phyloP scores from a whole-genome alignment of 2,888 invertebrate genomes.

The Idaea straminata region DNA sequence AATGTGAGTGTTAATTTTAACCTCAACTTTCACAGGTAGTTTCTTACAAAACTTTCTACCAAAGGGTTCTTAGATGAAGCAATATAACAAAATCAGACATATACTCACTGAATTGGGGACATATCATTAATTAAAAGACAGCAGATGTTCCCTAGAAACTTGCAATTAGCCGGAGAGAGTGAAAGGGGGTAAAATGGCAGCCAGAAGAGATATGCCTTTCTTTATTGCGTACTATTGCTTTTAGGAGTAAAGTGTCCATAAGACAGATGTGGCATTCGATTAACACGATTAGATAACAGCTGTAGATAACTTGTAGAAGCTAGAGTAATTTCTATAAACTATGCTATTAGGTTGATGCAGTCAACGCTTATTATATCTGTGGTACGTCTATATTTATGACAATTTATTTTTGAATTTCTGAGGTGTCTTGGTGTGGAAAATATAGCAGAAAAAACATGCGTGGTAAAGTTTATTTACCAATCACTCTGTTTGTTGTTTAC shows the following conservation, averaged over 20 bases:
- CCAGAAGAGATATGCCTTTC: slow-evolving; percentile 39
- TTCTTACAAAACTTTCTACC: background rate
- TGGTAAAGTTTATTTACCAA: background rate
- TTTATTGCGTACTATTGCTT: slow-evolving; percentile 44
- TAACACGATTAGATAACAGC: background rate
- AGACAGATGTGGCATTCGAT: background rate
- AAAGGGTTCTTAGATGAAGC: background rate
- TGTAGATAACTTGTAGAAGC: too few relatives aligned
- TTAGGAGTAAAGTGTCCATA: slow-evolving; percentile 10
- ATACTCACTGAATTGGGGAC: slow-evolving; percentile 27
- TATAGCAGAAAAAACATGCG: background rate
- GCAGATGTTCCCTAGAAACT: slow-evolving; percentile 64
- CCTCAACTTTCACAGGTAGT: too few relatives aligned
- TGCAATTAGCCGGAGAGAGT: slow-evolving; percentile 54
- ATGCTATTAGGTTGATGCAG: too few relatives aligned
- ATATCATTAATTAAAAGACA: slow-evolving; percentile 67
- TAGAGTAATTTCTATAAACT: too few relatives aligned
- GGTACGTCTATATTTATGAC: too few relatives aligned
- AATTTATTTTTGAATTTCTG: too few relatives aligned
- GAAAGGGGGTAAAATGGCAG: slow-evolving; percentile 39
- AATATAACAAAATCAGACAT: background rate
- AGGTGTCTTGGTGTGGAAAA: too few relatives aligned
- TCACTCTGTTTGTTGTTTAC: slow-evolving; percentile 15
- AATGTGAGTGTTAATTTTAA: too few relatives aligned
- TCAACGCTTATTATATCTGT: too few relatives aligned